Evolutionary conservation across 2,113 vertebrate species (phyloP).

Genomic region (Boulengeromyrus knoepffleri): DNA sequence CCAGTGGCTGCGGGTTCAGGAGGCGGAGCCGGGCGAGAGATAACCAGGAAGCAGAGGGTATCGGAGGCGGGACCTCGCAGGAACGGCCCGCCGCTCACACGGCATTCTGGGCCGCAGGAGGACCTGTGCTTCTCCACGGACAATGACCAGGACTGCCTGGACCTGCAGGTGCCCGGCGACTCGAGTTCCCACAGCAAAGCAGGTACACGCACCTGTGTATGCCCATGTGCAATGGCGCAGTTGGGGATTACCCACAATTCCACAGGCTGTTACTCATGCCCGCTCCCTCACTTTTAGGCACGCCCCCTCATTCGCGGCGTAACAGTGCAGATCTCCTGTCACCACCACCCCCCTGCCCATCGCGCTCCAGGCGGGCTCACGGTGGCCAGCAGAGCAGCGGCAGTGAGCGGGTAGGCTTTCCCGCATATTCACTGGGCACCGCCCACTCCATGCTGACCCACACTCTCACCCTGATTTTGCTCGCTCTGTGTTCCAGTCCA

Average conservation of each 20-base stretch:
- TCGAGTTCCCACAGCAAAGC: conserved; percentile 36
- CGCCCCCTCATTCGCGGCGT: conserved; percentile 50
- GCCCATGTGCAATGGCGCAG: not conserved
- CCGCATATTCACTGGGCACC: not conserved
- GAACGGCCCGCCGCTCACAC: conserved; percentile 58
- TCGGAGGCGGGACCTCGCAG: conserved; percentile 51
- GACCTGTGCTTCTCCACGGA: conserved; percentile 67
- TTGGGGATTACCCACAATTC: not conserved
- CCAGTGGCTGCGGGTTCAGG: not conserved
- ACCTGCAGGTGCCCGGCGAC: conserved; percentile 41
- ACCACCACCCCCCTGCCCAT: conserved; percentile 44
- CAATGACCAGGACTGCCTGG: conserved; percentile 63
- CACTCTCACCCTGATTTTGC: not conserved
- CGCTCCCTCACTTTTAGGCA: conserved; percentile 33
- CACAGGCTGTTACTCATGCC: not conserved
- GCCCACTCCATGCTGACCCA: not conserved
- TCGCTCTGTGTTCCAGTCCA: conserved; percentile 57
- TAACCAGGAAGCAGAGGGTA: conserved; percentile 44
- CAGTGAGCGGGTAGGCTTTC: conserved; percentile 52
- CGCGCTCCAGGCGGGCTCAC: conserved; percentile 44
- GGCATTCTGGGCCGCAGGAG: conserved; percentile 64
- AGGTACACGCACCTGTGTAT: conserved; percentile 31
- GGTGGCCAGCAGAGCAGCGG: conserved; percentile 41
- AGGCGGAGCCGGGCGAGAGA: conserved; percentile 33
- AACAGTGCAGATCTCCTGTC: conserved; percentile 42